Conservation (phyloP, 2,797 vertebrate species). For the Neostethus bicornis region DNA sequence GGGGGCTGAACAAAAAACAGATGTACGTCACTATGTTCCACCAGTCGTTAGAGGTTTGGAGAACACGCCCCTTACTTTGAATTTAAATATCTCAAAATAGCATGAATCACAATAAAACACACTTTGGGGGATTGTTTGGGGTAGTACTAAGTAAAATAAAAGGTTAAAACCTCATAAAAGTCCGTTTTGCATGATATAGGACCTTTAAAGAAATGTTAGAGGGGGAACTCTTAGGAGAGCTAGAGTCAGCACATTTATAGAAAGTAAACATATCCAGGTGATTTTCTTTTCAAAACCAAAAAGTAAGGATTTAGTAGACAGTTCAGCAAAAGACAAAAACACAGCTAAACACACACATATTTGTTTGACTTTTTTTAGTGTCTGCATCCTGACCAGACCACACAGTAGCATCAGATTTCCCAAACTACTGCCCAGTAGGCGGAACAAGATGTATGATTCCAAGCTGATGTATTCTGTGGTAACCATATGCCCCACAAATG, state of each 20-base stretch:
- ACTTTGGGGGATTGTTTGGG: no score
- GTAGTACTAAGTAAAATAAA: no score
- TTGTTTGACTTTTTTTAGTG: slow-evolving; percentile 52
- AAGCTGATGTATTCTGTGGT: slow-evolving; percentile 64
- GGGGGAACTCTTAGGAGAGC: no score
- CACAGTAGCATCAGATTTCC: slow-evolving; percentile 63
- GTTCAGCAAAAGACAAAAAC: slow-evolving; percentile 31
- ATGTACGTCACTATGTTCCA: no score
- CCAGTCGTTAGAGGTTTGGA: no score
- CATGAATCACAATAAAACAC: no score
- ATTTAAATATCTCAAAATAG: no score
- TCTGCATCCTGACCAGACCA: slow-evolving; percentile 46
- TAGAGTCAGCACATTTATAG: slow-evolving; percentile 16
- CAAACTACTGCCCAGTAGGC: slow-evolving; percentile 62
- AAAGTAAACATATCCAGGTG: slow-evolving; percentile 7
- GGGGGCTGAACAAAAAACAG: no score
- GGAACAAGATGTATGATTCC: slow-evolving; percentile 50
- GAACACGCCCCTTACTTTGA: no score
- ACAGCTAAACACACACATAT: slow-evolving; percentile 19
- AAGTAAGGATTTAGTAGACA: not conserved
- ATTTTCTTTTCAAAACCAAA: not conserved
- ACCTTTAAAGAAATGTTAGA: no score
- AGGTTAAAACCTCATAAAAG: no score
- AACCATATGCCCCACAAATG: slow-evolving; percentile 70
- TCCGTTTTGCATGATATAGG: no score